Evolutionary conservation across 2,113 vertebrate genomes (phyloP).

Genomic region (Lagenorhynchus albirostris): DNA sequence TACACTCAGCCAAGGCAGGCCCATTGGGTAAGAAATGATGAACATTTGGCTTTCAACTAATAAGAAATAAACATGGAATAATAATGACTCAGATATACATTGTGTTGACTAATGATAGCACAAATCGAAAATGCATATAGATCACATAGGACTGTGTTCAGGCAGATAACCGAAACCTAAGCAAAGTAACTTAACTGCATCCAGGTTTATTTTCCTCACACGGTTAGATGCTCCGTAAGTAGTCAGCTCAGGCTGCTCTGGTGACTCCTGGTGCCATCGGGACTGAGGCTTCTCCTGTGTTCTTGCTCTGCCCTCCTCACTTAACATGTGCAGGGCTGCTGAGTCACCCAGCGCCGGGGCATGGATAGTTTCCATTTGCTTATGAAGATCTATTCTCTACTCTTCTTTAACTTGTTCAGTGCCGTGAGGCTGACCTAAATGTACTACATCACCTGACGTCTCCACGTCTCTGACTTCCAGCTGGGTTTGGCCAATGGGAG

Average conservation of each 20-base stretch:
- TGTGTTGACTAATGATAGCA: not conserved
- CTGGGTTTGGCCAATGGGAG: not conserved
- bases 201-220: not conserved
- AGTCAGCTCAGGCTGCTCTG: not conserved
- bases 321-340: not conserved
- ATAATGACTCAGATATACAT: not conserved
- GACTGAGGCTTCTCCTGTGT: not conserved
- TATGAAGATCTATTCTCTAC: not conserved
- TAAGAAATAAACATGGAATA: not conserved
- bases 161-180: not conserved
- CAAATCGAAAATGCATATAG: not conserved
- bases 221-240: not conserved
- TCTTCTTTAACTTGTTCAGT: not conserved
- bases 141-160: not conserved
- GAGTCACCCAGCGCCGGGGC: not conserved
- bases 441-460: not conserved
- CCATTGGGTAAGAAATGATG: not conserved
- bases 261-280: not conserved
- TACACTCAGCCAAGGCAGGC: not conserved
- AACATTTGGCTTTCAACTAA: not conserved
- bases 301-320: not conserved
- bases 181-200: not conserved
- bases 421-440: not conserved
- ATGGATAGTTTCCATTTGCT: not conserved
- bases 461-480: not conserved